Evolutionary conservation across 1,140 invertebrate genomes (phyloP).

Genomic region (Theocolax elegans): DNA sequence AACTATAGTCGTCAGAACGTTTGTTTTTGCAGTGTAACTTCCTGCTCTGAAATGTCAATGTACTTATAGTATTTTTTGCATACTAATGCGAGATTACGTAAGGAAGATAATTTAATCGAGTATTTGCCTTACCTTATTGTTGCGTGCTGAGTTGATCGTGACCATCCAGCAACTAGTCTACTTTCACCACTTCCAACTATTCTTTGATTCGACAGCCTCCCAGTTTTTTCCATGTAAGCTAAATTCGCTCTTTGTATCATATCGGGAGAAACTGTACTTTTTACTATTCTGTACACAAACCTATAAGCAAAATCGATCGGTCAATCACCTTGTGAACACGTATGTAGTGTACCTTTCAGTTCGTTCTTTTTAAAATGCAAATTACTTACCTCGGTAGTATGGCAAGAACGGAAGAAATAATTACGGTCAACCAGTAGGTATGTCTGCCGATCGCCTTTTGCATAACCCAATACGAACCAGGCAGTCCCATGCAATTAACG

Average conservation of each 20-base stretch:
- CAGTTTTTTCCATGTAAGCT: slow-evolving; percentile 44
- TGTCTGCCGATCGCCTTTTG: slow-evolving; percentile 79
- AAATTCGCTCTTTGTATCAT: slow-evolving; percentile 54
- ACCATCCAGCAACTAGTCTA: slow-evolving; percentile 62
- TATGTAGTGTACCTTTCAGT: too few species aligned
- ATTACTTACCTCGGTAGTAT: slow-evolving; percentile 83
- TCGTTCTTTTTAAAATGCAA: neutral
- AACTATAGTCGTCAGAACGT: slow-evolving; percentile 60
- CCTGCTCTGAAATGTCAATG: slow-evolving; percentile 50
- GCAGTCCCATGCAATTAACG: slow-evolving; percentile 81
- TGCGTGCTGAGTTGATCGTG: slow-evolving; percentile 60
- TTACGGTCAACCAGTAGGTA: slow-evolving; percentile 83
- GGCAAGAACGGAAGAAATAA: slow-evolving; percentile 81
- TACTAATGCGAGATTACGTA: too few species aligned
- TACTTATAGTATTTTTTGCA: neutral
- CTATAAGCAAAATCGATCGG: slow-evolving; percentile 47
- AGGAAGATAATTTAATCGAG: too few species aligned
- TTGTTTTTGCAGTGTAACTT: slow-evolving; percentile 53
- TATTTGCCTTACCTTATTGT: slow-evolving; percentile 59
- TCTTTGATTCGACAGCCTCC: slow-evolving; percentile 49
- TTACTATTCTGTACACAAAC: slow-evolving; percentile 56
- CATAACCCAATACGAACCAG: slow-evolving; percentile 89
- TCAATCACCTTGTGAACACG: too few species aligned
- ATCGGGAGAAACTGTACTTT: slow-evolving; percentile 59
- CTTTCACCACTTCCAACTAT: slow-evolving; percentile 53